phyloP scores from a whole-genome alignment of 2,113 vertebrate species.

The Chlamydotis undulata region DNA sequence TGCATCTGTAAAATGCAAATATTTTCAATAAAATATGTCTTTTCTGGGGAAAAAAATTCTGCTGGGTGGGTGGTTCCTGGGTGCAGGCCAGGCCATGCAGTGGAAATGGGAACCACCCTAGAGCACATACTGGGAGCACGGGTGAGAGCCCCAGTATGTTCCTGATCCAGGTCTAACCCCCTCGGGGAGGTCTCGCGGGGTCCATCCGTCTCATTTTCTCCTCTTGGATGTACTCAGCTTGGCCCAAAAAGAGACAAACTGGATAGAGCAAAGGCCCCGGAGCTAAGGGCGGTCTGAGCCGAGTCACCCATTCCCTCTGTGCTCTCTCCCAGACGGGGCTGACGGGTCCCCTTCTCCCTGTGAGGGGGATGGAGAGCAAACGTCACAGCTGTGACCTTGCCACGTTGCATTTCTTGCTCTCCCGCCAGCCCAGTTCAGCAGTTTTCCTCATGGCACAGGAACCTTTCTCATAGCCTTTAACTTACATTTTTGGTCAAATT shows the following conservation, averaged over 20 bases:
- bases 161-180: neutral
- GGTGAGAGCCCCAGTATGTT: neutral
- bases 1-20: neutral
- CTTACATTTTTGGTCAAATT: neutral
- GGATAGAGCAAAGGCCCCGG: neutral
- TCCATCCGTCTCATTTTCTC: neutral
- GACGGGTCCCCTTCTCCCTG: neutral
- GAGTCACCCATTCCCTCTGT: neutral
- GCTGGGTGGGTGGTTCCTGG: neutral
- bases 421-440: neutral
- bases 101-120: neutral
- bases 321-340: rapidly evolving
- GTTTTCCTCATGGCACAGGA: neutral
- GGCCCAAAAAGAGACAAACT: neutral
- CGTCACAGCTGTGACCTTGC: neutral
- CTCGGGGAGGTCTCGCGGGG: neutral
- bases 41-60: rapidly evolving
- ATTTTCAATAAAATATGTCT: neutral
- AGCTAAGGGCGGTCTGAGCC: neutral
- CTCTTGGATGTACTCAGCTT: neutral
- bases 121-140: neutral
- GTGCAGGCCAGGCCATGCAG: neutral
- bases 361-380: rapidly evolving
- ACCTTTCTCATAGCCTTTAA: neutral
- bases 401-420: neutral